Percentiles rank a stretch among this genome's conserved stretches.
phyloP scores from a whole-genome alignment of 2,113 vertebrate species.

The Protomyctophum bolini region DNA sequence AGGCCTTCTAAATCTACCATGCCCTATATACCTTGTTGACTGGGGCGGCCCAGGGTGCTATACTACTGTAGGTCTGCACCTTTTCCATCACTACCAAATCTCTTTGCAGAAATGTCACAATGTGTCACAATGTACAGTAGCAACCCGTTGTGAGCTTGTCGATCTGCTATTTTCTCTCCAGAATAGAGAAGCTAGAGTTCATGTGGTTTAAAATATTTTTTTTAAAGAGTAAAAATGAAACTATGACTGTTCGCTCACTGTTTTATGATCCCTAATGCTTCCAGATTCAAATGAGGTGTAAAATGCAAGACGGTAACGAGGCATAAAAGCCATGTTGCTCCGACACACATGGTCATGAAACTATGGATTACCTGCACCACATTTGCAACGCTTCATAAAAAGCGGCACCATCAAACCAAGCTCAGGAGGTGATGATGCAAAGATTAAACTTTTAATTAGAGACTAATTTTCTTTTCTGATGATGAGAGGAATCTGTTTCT shows the following conservation, averaged over 20 bases:
- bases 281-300: constrained; percentile 60
- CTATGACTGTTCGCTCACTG: constrained; percentile 25
- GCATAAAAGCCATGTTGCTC: constrained; percentile 18
- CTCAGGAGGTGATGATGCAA: not conserved
- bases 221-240: not conserved
- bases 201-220: not conserved
- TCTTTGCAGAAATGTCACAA: not conserved
- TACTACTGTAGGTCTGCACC: no score
- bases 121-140: constrained; percentile 4
- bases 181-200: no score
- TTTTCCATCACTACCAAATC: no score
- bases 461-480: constrained; percentile 38
- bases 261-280: constrained; percentile 41
- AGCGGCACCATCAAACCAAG: constrained; percentile 14
- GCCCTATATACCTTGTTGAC: no score
- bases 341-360: constrained; percentile 22
- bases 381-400: constrained; percentile 40
- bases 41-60: no score
- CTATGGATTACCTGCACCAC: constrained; percentile 20
- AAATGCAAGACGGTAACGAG: constrained; percentile 37
- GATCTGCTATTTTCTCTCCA: no score
- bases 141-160: no score
- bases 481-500: not conserved
- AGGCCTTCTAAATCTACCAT: no score
- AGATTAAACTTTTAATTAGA: constrained; percentile 31